Percentiles rank a stretch among this genome's conserved stretches.
These are phyloP conservation scores for Daktulosphaira vitifoliae DNA, from an alignment of 1,140 invertebrate species.

Conservation along the genomic window DNA sequence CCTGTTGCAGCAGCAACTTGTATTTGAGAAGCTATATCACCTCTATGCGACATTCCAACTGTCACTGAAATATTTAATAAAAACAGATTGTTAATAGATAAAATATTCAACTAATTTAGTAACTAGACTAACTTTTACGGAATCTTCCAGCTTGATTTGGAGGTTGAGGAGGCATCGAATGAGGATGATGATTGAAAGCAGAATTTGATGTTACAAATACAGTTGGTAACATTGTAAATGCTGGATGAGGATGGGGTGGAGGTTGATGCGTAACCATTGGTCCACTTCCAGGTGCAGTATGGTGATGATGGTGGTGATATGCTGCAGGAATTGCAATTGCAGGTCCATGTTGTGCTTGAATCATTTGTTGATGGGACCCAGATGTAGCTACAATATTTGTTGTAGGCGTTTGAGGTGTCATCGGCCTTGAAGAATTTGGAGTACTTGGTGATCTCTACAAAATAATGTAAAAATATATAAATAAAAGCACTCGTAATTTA, in stretches of 20 bases:
- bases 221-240: slow-evolving; percentile 25
- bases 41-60: slow-evolving; percentile 51
- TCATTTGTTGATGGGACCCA: slow-evolving; percentile 16
- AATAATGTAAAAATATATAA: slow-evolving; percentile 36
- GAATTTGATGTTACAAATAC: slow-evolving; percentile 32
- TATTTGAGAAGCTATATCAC: slow-evolving; percentile 57
- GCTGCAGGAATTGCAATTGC: slow-evolving; percentile 24
- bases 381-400: slow-evolving; percentile 13
- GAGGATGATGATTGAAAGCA: slow-evolving; percentile 28
- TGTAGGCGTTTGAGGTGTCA: slow-evolving; percentile 75
- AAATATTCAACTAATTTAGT: not conserved
- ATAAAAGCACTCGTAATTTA: too few species aligned
- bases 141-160: slow-evolving; percentile 26
- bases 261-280: slow-evolving; percentile 27
- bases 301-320: slow-evolving; percentile 26
- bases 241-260: slow-evolving; percentile 29
- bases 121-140: slow-evolving; percentile 22
- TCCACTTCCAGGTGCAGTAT: slow-evolving; percentile 22
- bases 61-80: slow-evolving; percentile 47
- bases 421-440: slow-evolving; percentile 60
- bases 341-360: slow-evolving; percentile 25
- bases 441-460: slow-evolving; percentile 55
- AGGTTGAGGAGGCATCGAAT: slow-evolving; percentile 25
- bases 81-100: not conserved
- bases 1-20: slow-evolving; percentile 68